Evolutionary conservation across 2,888 invertebrate species (phyloP).

Genomic region (Erynnis tages): DNA sequence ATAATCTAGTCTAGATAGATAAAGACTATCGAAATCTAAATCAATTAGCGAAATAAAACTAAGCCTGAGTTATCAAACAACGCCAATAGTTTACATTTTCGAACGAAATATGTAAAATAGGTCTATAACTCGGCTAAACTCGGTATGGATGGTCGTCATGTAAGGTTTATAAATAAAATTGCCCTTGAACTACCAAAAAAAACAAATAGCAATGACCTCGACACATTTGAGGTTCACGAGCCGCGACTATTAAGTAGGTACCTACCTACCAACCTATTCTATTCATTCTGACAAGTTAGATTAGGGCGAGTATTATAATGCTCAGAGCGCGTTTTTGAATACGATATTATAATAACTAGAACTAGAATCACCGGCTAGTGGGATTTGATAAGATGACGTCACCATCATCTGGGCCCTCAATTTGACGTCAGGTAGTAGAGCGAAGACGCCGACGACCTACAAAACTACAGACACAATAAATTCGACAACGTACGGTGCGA

Average conservation of each 20-base stretch:
- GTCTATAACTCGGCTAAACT: not conserved
- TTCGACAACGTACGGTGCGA: conserved; percentile 73
- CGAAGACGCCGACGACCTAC: conserved; percentile 67
- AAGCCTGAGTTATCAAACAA: not conserved
- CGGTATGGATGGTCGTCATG: conserved; percentile 1
- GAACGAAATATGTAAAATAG: conserved; percentile 3
- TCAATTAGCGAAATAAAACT: too few species aligned
- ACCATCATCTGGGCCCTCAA: conserved; percentile 68
- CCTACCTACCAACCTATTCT: conserved; percentile 44
- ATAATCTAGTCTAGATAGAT: too few species aligned
- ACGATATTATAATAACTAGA: conserved; percentile 56
- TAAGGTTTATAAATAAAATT: conserved; percentile 33
- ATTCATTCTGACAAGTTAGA: conserved; percentile 66
- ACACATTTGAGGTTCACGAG: conserved; percentile 61
- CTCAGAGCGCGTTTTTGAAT: conserved; percentile 65
- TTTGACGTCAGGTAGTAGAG: conserved; percentile 64
- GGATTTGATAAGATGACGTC: conserved; percentile 70
- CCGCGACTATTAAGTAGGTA: conserved; percentile 39
- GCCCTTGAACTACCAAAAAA: conserved; percentile 75
- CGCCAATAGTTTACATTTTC: not conserved
- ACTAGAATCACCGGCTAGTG: conserved; percentile 72
- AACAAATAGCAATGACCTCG: conserved; percentile 77
- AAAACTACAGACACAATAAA: conserved; percentile 81
- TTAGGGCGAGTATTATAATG: conserved; percentile 73
- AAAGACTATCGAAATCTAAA: too few species aligned